Conservation (phyloP, 2,888 invertebrate genomes). For the Synergus umbraculus region DNA sequence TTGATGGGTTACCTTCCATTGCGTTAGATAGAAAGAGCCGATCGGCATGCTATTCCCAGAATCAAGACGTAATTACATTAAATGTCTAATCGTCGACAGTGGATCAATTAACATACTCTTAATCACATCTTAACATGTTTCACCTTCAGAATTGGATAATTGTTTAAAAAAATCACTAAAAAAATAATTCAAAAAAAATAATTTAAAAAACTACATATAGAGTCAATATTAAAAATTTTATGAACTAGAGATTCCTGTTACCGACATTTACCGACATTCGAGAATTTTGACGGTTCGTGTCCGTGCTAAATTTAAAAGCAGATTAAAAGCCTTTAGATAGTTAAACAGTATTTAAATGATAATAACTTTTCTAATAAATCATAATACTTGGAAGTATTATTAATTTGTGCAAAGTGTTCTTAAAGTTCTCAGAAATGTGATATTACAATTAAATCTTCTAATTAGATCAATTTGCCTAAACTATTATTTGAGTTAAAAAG, state of each 20-base stretch:
- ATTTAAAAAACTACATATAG: no score
- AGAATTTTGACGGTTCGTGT: no score
- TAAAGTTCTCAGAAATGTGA: background rate
- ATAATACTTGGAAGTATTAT: no score
- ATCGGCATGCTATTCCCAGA: slow-evolving; percentile 59
- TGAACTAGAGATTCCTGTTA: no score
- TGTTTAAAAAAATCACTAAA: background rate
- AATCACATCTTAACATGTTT: slow-evolving; percentile 23
- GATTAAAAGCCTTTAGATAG: no score
- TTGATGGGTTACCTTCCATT: slow-evolving; percentile 64
- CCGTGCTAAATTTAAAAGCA: no score
- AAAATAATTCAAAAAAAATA: no score
- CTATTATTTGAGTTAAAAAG: no score
- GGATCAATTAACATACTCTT: slow-evolving; percentile 18
- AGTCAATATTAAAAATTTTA: no score
- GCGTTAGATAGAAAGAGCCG: slow-evolving; percentile 57
- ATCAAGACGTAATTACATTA: slow-evolving; percentile 59
- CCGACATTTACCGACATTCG: no score
- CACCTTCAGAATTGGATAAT: background rate
- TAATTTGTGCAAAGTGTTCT: background rate
- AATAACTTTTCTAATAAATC: no score
- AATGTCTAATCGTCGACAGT: slow-evolving; percentile 50
- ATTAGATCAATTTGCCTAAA: background rate
- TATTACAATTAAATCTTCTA: background rate
- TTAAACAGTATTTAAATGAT: no score